Percentiles rank a stretch among this genome's conserved stretches.
These are phyloP conservation scores for Crocallis elinguaria DNA, from an alignment of 2,888 invertebrate genomes.

Conservation along the genomic window DNA sequence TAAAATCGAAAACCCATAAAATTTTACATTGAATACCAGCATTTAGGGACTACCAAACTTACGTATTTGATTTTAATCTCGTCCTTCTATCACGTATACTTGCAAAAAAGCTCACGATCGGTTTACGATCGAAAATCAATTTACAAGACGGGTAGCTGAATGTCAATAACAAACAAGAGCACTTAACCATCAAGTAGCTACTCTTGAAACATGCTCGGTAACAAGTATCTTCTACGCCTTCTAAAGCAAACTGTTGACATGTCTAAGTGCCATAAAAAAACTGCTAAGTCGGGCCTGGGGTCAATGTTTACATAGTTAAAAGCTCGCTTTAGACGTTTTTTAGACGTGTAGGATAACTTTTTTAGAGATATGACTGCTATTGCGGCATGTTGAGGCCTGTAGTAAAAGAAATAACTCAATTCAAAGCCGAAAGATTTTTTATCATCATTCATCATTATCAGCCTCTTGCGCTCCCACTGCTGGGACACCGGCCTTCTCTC, in stretches of 20 bases:
- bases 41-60: neutral
- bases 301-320: neutral
- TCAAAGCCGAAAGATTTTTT: too few relatives aligned
- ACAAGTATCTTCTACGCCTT: constrained; percentile 8
- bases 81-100: neutral
- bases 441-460: too few relatives aligned
- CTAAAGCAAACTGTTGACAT: constrained; percentile 8
- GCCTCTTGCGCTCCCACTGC: too few relatives aligned
- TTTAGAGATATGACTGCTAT: neutral
- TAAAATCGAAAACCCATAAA: too few relatives aligned
- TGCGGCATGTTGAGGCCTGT: too few relatives aligned
- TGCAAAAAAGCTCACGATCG: constrained; percentile 7
- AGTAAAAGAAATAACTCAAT: too few relatives aligned
- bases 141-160: constrained; percentile 7
- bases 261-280: constrained; percentile 15
- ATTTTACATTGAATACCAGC: neutral
- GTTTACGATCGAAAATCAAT: constrained; percentile 11
- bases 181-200: constrained; percentile 13
- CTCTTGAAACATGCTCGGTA: constrained; percentile 9
- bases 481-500: too few relatives aligned
- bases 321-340: too few relatives aligned
- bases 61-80: constrained; percentile 1
- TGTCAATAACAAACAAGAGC: constrained; percentile 21
- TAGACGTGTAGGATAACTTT: too few relatives aligned
- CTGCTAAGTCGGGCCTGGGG: constrained; percentile 8